Conservation (phyloP, 2,797 vertebrate genomes). For the Limosa lapponica region DNA sequence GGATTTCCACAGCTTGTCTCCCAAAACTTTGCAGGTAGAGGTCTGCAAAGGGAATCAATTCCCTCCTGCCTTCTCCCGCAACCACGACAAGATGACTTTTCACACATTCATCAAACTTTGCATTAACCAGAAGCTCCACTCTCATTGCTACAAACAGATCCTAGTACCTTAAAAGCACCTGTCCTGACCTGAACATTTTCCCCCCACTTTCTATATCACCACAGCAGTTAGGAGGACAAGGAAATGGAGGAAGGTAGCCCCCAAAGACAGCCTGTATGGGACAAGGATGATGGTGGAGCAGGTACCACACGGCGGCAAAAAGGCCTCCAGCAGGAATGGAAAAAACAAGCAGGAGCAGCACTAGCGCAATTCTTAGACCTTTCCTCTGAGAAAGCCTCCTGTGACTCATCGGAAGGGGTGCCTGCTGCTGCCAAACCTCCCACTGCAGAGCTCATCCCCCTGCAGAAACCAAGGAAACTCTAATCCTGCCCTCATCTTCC, state of each 20-base stretch:
- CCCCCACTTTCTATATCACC: not conserved
- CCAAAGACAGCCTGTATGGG: not conserved
- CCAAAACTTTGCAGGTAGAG: not conserved
- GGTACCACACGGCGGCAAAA: not conserved
- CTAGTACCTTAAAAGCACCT: not conserved
- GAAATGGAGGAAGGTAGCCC: not conserved
- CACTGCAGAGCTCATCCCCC: slow-evolving; percentile 30
- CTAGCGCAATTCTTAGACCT: not conserved
- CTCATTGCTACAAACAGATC: not conserved
- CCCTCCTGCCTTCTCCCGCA: not conserved
- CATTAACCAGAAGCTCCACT: not conserved
- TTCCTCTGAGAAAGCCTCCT: not conserved
- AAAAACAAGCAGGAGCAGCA: not conserved
- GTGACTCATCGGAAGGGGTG: slow-evolving; percentile 32
- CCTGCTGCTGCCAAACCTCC: slow-evolving; percentile 50
- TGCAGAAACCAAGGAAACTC: slow-evolving; percentile 38
- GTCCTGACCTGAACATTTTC: not conserved
- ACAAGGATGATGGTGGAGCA: not conserved
- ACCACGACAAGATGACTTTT: not conserved
- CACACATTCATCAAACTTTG: not conserved
- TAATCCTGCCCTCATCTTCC: not conserved
- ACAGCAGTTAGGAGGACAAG: not conserved
- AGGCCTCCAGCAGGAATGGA: not conserved
- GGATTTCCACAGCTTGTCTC: not conserved
- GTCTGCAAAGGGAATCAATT: not conserved